Evolutionary conservation across 2,797 vertebrate species (phyloP).

Genomic region (Bradypodion pumilum): DNA sequence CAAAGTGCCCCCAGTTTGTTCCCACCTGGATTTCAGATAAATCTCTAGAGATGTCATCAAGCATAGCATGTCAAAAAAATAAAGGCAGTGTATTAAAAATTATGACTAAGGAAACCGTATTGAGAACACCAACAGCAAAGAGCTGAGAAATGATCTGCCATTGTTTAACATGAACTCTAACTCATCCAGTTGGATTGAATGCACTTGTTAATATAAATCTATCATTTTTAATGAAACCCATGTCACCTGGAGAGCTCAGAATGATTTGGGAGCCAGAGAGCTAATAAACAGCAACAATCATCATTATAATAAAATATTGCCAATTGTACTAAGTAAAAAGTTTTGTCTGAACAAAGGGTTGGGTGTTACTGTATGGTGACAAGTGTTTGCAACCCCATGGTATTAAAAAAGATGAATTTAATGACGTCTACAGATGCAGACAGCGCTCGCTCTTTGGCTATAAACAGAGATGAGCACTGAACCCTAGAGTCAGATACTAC

Average conservation of each 20-base stretch:
- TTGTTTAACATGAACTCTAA: slow-evolving; percentile 20
- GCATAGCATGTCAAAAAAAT: slow-evolving; percentile 14
- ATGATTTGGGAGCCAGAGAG: not conserved
- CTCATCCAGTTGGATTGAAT: slow-evolving; percentile 6
- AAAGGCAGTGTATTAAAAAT: slow-evolving; percentile 21
- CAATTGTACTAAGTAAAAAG: slow-evolving; percentile 32
- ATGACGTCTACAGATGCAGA: too few relatives aligned
- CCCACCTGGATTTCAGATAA: slow-evolving; percentile 10
- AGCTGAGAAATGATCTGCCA: slow-evolving; percentile 26
- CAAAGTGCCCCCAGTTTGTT: not conserved
- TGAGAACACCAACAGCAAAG: slow-evolving; percentile 7
- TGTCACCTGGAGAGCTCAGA: not conserved
- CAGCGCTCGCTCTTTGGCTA: too few relatives aligned
- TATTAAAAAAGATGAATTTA: not conserved
- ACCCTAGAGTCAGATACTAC: too few relatives aligned
- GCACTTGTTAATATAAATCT: slow-evolving; percentile 34
- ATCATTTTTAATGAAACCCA: slow-evolving; percentile 34
- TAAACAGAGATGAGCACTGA: too few relatives aligned
- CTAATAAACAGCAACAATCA: slow-evolving; percentile 28
- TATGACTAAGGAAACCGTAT: not conserved
- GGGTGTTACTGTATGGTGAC: not conserved
- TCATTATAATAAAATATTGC: slow-evolving; percentile 29
- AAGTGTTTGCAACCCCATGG: not conserved
- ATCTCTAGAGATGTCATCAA: slow-evolving; percentile 6
- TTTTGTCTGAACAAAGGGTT: not conserved